A percentile compares a stretch with the other conserved stretches of the same genome.
Evolutionary conservation across 2,113 vertebrate genomes (phyloP).

Genomic region (Elephas maximus): DNA sequence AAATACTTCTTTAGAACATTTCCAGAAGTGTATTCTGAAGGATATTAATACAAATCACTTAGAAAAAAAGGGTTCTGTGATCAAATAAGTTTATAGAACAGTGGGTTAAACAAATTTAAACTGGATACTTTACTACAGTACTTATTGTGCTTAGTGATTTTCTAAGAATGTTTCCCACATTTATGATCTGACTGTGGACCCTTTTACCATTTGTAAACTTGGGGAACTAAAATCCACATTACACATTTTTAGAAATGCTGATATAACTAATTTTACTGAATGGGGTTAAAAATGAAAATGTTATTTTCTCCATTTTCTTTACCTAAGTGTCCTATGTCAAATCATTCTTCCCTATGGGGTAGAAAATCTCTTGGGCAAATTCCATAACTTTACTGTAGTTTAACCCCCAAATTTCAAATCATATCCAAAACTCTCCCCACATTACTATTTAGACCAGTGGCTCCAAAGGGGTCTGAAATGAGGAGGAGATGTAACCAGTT

Average conservation of each 20-base stretch:
- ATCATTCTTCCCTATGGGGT: background rate
- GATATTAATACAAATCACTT: background rate
- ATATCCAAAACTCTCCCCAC: background rate
- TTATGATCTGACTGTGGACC: background rate
- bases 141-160: background rate
- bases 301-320: background rate
- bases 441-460: background rate
- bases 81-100: background rate
- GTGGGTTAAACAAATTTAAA: conserved; percentile 15
- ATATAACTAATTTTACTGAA: background rate
- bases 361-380: background rate
- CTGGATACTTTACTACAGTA: background rate
- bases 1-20: background rate
- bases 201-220: background rate
- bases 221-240: background rate
- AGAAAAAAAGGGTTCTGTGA: background rate
- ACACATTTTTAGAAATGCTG: conserved; percentile 2
- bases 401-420: background rate
- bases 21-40: background rate
- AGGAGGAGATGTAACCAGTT: background rate
- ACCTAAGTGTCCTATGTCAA: background rate
- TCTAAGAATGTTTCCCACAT: background rate
- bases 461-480: background rate
- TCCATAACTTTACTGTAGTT: background rate
- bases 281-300: background rate